A percentile compares a stretch with the other conserved stretches of the same genome.
These are phyloP conservation scores for Chloroceryle aenea DNA, from an alignment of 2,113 vertebrate genomes.

Conservation along the genomic window DNA sequence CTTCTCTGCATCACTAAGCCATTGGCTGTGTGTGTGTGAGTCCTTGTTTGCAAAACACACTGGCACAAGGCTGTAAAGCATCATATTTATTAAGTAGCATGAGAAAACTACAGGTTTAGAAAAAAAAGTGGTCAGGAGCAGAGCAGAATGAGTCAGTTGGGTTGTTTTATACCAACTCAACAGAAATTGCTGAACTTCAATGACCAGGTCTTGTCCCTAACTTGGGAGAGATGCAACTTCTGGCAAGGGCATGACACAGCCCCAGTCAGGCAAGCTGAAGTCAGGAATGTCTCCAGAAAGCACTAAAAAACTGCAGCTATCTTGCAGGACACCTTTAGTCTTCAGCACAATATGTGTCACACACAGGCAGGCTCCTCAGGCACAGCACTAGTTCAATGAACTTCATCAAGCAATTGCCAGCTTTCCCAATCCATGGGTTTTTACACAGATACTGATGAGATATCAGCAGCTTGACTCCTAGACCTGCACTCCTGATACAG, in stretches of 20 bases:
- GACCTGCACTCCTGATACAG: neutral
- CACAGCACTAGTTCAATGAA: neutral
- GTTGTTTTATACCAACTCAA: neutral
- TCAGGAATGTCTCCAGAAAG: neutral
- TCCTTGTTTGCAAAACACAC: neutral
- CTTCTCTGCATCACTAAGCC: neutral
- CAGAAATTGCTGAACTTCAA: neutral
- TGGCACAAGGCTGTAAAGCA: neutral
- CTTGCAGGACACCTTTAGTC: neutral
- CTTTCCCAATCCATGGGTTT: neutral
- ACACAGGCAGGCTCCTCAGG: neutral
- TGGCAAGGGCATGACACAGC: neutral
- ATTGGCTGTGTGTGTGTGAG: rapidly evolving
- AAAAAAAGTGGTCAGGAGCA: neutral
- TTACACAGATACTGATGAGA: neutral
- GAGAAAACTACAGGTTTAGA: neutral
- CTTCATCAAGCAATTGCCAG: neutral
- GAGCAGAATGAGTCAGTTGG: neutral
- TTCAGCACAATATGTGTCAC: neutral
- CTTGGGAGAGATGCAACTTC: neutral
- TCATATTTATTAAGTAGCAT: neutral
- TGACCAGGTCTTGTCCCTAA: neutral
- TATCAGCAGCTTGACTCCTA: neutral
- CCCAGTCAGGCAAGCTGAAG: neutral
- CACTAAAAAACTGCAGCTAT: neutral